A percentile compares a stretch with the other conserved stretches of the same genome.
These are phyloP conservation scores for Blera fallax DNA, from an alignment of 2,888 invertebrate genomes.

Conservation along the genomic window DNA sequence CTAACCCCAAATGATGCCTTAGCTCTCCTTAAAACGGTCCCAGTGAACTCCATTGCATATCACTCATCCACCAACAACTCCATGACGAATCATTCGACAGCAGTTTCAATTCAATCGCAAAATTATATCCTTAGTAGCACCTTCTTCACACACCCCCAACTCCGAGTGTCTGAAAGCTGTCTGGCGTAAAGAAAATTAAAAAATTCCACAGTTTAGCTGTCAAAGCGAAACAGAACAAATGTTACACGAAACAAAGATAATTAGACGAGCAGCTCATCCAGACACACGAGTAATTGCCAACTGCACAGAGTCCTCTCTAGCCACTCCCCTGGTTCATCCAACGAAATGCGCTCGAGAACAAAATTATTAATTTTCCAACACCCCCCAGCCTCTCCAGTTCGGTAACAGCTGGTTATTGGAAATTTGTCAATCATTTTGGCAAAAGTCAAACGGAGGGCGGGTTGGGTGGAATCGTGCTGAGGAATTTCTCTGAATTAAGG, in stretches of 20 bases:
- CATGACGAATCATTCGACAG: no score
- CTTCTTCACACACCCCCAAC: background rate
- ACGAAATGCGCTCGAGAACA: slow-evolving; percentile 14
- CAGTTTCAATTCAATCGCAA: no score
- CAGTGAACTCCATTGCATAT: no score
- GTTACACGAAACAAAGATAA: slow-evolving; percentile 61
- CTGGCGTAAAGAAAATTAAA: slow-evolving; percentile 52
- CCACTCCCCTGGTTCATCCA: slow-evolving; percentile 24
- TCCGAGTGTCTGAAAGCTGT: slow-evolving; percentile 27
- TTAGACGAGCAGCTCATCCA: slow-evolving; percentile 52
- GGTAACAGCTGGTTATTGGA: slow-evolving; percentile 52
- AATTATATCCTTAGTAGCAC: background rate
- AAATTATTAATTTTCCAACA: slow-evolving; percentile 37
- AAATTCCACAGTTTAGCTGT: slow-evolving; percentile 62
- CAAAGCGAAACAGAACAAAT: slow-evolving; percentile 59
- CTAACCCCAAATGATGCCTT: no score
- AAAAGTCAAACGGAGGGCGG: background rate
- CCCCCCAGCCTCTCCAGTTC: background rate
- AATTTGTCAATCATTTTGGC: slow-evolving; percentile 68
- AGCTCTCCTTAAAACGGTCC: no score
- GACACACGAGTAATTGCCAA: slow-evolving; percentile 54
- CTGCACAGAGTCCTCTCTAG: background rate
- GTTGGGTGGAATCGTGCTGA: background rate
- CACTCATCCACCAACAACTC: no score
- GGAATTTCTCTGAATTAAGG: slow-evolving; percentile 10